These are phyloP conservation scores for Pomacea canaliculata DNA, from an alignment of 2,888 invertebrate genomes.

Conservation along the genomic window DNA sequence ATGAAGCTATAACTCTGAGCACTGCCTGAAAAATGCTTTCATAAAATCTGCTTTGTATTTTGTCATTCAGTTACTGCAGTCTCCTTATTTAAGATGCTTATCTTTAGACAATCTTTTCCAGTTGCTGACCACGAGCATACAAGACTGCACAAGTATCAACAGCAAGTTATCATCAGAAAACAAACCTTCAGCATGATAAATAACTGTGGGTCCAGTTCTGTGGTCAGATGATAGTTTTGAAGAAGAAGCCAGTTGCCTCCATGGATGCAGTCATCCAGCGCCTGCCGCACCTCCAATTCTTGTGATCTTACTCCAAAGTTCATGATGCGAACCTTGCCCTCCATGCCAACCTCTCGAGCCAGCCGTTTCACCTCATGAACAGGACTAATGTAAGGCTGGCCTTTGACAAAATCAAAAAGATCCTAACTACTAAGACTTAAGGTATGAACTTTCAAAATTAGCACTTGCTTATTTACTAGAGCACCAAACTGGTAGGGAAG, in stretches of 20 bases:
- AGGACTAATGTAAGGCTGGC: conserved; percentile 57
- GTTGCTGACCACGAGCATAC: too few species aligned
- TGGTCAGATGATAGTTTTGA: conserved; percentile 65
- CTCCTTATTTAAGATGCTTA: background rate
- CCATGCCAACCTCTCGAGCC: conserved; percentile 62
- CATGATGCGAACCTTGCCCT: conserved; percentile 60
- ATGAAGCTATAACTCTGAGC: too few species aligned
- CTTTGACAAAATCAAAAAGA: conserved; percentile 33
- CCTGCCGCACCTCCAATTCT: conserved; percentile 54
- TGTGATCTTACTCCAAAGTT: conserved; percentile 63
- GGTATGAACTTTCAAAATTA: too few species aligned
- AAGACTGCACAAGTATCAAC: background rate
- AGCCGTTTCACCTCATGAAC: conserved; percentile 60
- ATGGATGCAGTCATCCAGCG: conserved; percentile 60
- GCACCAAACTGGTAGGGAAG: too few species aligned
- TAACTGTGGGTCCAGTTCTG: conserved; percentile 47
- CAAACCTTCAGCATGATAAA: conserved; percentile 59
- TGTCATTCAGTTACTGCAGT: background rate
- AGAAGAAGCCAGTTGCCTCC: conserved; percentile 66
- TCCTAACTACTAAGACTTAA: too few species aligned
- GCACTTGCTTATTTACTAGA: too few species aligned
- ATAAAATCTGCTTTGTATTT: too few species aligned
- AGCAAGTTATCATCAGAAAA: background rate
- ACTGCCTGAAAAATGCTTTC: too few species aligned
- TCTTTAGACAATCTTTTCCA: background rate